Conservation (phyloP, 2,888 invertebrate species). For the Minunthozetes semirufus region DNA sequence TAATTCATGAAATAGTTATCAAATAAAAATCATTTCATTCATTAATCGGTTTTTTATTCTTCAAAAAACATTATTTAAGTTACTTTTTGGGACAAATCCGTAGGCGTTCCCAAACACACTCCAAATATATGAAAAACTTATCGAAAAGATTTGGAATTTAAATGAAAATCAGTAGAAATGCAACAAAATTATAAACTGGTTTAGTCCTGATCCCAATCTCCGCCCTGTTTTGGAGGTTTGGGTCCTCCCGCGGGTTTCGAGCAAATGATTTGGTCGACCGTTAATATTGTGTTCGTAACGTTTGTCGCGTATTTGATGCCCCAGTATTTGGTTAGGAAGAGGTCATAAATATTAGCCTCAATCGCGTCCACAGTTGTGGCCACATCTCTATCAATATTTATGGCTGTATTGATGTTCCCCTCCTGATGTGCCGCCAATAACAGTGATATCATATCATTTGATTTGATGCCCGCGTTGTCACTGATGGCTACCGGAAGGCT, state of each 20-base stretch:
- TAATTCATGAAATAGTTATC: conserved; percentile 1
- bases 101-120: background rate
- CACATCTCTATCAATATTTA: conserved; percentile 72
- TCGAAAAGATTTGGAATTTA: no score
- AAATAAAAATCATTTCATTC: conserved; percentile 4
- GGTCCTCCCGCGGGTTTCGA: conserved; percentile 86
- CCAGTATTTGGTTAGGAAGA: conserved; percentile 81
- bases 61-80: background rate
- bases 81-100: background rate
- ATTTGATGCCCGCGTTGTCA: conserved; percentile 86
- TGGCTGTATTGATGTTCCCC: conserved; percentile 72
- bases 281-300: conserved; percentile 78
- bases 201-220: conserved; percentile 48
- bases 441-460: conserved; percentile 76
- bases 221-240: conserved; percentile 60
- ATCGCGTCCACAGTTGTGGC: conserved; percentile 65
- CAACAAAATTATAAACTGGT: background rate
- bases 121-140: background rate
- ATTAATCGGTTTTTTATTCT: background rate
- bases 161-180: background rate
- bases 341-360: conserved; percentile 70
- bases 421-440: conserved; percentile 88
- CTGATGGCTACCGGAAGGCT: conserved; percentile 83
- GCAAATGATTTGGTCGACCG: conserved; percentile 97
- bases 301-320: conserved; percentile 89